Base-by-base conservation (phyloP, 2,888 invertebrate species). In the Heliconius sara region DNA sequence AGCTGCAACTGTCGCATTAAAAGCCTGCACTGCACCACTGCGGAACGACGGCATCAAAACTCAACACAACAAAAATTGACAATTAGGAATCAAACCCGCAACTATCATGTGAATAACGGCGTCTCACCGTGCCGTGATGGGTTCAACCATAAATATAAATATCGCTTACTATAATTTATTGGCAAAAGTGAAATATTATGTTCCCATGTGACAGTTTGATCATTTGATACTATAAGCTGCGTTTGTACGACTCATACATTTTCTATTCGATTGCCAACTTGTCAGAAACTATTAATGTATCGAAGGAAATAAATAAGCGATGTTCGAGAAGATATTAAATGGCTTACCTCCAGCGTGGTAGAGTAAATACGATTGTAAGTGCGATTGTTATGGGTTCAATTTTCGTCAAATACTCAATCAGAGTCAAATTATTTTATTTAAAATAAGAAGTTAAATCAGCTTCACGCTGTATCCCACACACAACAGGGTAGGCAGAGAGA, bases 271-370 rank as follows among this genome's bases (percentile, higher is more conserved):
- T 68, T 81, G 79, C 74, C 76, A 79, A 79, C 67, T 80, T 27
- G 60, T 65, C 30, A 73, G 76, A 77, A 77, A 57, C 70, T 74
- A 60, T 65, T 77, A 81, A 66, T 73, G 60, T 47, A 57, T 52
- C 78, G 67, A 66, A 71, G 66, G 70, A 79, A 75, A 81, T 83
- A 78, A 79, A 81, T 81, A 82, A 80, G 71, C 75, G 71, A 81
- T 52, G 52, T 68, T 52, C 47, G 3, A 73, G n/a, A n/a, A 60
- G 34, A 34, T 60, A 73, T 60, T 25, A 43, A 43, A 70, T 68
- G 43, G 68, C 25, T 25, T 25, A 68, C 43, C 63, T 3, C 22
- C 10, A 12, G 10, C 3, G 3, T 12, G 13, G 25, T 3, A 63
- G 1, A 60, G n/a, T 60, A 3, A 60, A 19, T n/a, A 1, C 25